Percentiles rank a stretch among this genome's conserved stretches.
Conservation (phyloP, 1,140 invertebrate species). For the Cydia strobilella region DNA sequence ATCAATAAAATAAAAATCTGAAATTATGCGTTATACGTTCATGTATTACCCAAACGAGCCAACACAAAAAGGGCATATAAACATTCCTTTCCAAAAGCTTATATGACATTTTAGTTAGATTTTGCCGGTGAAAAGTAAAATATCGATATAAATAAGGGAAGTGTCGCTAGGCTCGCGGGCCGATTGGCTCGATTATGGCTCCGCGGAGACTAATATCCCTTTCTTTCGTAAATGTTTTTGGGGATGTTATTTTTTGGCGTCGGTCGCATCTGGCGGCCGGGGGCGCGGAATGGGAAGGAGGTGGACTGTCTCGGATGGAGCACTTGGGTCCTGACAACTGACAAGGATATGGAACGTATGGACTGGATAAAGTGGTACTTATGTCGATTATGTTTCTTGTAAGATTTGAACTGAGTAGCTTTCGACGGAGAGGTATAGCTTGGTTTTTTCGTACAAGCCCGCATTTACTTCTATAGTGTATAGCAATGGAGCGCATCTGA, state of each 20-base stretch:
- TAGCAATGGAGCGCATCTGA: no score
- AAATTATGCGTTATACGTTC: conserved; percentile 24
- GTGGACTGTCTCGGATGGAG: neutral
- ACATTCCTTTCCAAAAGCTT: neutral
- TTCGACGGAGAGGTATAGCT: no score
- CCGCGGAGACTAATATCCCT: conserved; percentile 76
- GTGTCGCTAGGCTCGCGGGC: conserved; percentile 65
- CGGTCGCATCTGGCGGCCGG: conserved; percentile 72
- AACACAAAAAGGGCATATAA: neutral
- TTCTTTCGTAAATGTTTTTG: conserved; percentile 75
- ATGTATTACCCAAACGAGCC: neutral
- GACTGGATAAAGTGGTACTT: neutral
- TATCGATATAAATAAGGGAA: conserved; percentile 65
- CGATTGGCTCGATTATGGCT: conserved; percentile 74
- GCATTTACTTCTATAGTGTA: no score
- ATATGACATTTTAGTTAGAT: neutral
- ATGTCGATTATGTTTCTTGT: no score
- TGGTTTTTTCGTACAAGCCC: no score
- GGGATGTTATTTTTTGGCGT: conserved; percentile 76
- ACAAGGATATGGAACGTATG: conserved; percentile 4
- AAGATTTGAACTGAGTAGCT: no score
- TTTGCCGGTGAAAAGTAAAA: neutral
- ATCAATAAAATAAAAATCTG: conserved; percentile 13
- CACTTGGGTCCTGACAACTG: conserved; percentile 7
- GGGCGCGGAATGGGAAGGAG: conserved; percentile 48